A percentile compares a stretch with the other conserved stretches of the same genome.
Evolutionary conservation across 1,140 invertebrate species (phyloP).

Genomic region (Leptinotarsa lineolata): DNA sequence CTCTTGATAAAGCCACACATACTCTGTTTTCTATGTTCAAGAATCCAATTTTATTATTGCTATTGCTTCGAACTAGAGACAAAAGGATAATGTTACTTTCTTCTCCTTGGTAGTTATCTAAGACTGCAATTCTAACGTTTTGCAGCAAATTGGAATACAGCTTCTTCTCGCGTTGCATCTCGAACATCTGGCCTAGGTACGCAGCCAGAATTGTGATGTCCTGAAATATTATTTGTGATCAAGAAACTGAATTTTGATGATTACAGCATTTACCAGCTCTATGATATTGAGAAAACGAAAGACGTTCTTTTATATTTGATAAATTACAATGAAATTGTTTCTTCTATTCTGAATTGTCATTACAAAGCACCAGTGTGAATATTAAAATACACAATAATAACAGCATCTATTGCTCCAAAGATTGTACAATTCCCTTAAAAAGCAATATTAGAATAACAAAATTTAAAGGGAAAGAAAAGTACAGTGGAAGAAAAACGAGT

Average conservation of each 20-base stretch:
- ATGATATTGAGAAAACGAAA: neutral
- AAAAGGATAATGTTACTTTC: slow-evolving; percentile 84
- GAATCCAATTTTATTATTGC: slow-evolving; percentile 75
- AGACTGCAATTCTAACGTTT: slow-evolving; percentile 66
- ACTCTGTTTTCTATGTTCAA: slow-evolving; percentile 75
- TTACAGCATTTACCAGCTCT: neutral
- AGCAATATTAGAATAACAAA: too few relatives aligned
- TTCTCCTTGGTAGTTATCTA: slow-evolving; percentile 87
- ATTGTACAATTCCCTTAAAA: too few relatives aligned
- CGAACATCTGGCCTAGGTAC: slow-evolving; percentile 68
- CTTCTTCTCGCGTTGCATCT: slow-evolving; percentile 58
- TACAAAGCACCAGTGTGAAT: too few relatives aligned
- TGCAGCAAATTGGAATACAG: slow-evolving; percentile 47
- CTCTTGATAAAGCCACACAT: slow-evolving; percentile 83
- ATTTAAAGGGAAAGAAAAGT: too few relatives aligned
- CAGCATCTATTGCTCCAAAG: too few relatives aligned
- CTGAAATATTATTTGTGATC: slow-evolving; percentile 57
- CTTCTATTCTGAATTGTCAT: too few relatives aligned
- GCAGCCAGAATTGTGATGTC: slow-evolving; percentile 71
- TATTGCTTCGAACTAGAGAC: slow-evolving; percentile 79
- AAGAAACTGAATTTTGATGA: neutral
- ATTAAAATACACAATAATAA: too few relatives aligned
- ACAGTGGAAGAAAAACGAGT: too few relatives aligned
- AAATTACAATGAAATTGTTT: too few relatives aligned
- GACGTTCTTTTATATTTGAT: neutral